Percentiles rank a stretch among this genome's conserved stretches.
phyloP scores from a whole-genome alignment of 64 coral and sea anemone genomes.

The Montipora cactus region DNA sequence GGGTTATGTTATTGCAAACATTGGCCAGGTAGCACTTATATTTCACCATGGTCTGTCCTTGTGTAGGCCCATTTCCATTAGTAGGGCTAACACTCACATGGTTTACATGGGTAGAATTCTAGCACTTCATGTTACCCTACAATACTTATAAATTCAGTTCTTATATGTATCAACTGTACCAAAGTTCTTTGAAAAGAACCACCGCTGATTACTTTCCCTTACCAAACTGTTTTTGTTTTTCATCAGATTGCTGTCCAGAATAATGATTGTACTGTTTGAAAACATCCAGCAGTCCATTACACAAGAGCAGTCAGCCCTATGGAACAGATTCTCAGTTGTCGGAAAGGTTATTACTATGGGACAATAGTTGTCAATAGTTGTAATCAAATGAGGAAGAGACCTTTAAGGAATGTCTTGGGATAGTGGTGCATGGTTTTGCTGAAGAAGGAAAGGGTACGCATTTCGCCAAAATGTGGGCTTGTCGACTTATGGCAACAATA shows the following conservation, averaged over 20 bases:
- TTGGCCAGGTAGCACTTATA: no score
- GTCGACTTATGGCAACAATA: not conserved
- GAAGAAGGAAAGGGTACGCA: not conserved
- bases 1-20: no score
- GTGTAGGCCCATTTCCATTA: no score
- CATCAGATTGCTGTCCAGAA: not conserved
- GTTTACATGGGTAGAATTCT: no score
- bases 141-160: no score
- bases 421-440: not conserved
- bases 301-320: no score
- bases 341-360: no score
- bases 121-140: no score
- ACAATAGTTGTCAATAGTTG: not conserved
- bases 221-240: not conserved
- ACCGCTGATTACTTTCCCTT: not conserved
- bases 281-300: not conserved
- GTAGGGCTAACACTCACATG: no score
- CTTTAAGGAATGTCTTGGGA: not conserved
- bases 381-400: not conserved
- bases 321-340: no score
- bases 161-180: no score
- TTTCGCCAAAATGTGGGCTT: conserved; percentile 4
- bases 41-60: no score
- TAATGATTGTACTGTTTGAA: conserved; percentile 5
- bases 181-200: not conserved